phyloP scores from a whole-genome alignment of 2,113 vertebrate genomes.

The Clarias batrachus region DNA sequence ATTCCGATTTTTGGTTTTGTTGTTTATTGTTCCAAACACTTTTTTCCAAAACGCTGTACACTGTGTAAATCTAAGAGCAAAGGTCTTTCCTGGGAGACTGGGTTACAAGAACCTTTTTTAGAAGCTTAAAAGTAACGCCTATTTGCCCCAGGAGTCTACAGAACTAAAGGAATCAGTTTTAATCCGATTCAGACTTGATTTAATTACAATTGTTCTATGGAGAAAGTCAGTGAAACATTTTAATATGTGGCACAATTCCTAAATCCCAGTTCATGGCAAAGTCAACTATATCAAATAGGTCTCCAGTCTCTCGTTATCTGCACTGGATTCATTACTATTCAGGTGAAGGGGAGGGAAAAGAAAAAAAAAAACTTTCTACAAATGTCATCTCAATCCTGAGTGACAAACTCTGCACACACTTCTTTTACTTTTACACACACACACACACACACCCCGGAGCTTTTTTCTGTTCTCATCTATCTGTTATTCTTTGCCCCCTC shows the following conservation, averaged over 20 bases:
- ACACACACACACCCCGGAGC: not conserved
- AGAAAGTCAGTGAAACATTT: not conserved
- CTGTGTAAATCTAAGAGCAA: not conserved
- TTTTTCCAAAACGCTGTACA: not conserved
- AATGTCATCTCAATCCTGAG: constrained; percentile 14
- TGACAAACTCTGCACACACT: constrained; percentile 35
- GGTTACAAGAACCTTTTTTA: not conserved
- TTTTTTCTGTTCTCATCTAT: constrained; percentile 24
- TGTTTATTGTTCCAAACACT: no score
- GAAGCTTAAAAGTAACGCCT: not conserved
- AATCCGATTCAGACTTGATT: not conserved
- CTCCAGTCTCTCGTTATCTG: not conserved
- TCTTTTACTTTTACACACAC: not conserved
- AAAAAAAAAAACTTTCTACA: constrained; percentile 12
- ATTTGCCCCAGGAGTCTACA: not conserved
- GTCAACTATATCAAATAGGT: not conserved
- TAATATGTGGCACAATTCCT: not conserved
- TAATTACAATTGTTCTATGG: not conserved
- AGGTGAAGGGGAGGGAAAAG: not conserved
- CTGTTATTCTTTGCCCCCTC: constrained; percentile 40
- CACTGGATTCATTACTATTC: not conserved
- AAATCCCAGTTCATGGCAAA: constrained; percentile 12
- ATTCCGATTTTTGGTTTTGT: not conserved
- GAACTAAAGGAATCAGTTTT: constrained; percentile 22
- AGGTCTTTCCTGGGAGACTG: not conserved